Base-by-base conservation (phyloP, 2,888 invertebrate genomes). In the Papilio elwesi region DNA sequence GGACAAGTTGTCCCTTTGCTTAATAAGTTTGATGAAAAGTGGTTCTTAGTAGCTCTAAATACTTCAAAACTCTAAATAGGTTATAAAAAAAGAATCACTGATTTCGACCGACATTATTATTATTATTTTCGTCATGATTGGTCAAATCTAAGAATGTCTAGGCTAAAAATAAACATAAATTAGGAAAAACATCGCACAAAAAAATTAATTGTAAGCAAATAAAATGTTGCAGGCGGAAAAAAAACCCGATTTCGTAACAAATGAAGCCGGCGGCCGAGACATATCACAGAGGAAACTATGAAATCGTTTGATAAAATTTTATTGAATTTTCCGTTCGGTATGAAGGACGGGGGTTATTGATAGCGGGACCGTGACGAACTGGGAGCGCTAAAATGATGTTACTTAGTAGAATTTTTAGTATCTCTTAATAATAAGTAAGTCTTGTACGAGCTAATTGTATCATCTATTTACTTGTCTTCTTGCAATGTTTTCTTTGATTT, bases 281-380 rank as follows among this genome's bases (percentile, higher is more conserved):
- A 79, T 75, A 77, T 81, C 78, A 74, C 76, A 82, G 78, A 80
- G 84, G 80, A 85, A 90, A 89, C 87, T 88, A 89, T 87, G 83
- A 83, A 87, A 86, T 83, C 82, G 81, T 85, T 83, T 89, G 86
- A 89, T 88, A 85, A 88, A 89, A 87, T 91, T 90, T 91, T 89
- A 91, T 91, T 90, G 87, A 91, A 91, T 91, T 90, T 90, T 87
- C 87, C 86, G 81, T 85, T 83, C 87, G 87, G 90, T 90, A 88
- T 90, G 88, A 87, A 86, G 85, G 82, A 80, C 83, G 83, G 81
- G 82, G 82, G 86, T 90, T 90, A 91, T 91, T 91, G 89, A 92
- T 92, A 89, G 85, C 80, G 79, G 78, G 77, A 73, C 79, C 87
- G 84, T 90, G 90, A 90, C 89, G 83, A 70, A 80, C 86, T 85